Evolutionary conservation across 2,797 vertebrate species (phyloP).

Genomic region (Myotis daubentonii): DNA sequence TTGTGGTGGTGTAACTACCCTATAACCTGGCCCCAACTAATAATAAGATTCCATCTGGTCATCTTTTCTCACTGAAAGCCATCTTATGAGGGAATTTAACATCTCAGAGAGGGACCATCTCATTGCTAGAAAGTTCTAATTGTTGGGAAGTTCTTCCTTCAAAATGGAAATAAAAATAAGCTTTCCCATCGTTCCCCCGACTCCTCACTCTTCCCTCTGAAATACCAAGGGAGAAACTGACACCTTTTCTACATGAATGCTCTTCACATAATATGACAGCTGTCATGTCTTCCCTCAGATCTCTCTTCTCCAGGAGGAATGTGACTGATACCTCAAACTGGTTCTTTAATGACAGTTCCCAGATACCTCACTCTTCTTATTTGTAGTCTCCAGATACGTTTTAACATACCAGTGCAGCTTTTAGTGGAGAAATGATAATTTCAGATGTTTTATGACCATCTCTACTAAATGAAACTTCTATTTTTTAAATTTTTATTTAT

Average conservation of each 20-base stretch:
- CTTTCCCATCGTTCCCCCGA: neutral
- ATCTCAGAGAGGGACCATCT: neutral
- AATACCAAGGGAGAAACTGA: neutral
- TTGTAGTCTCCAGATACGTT: neutral
- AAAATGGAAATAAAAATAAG: slow-evolving; percentile 18
- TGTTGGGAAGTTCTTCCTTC: neutral
- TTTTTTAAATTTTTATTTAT: neutral
- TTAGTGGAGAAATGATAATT: slow-evolving; percentile 15
- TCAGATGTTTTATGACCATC: slow-evolving; percentile 33
- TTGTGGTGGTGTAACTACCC: neutral
- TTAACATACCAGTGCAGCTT: slow-evolving; percentile 26
- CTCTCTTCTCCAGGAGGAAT: slow-evolving; percentile 26
- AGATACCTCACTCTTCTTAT: slow-evolving; percentile 48
- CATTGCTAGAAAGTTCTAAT: neutral
- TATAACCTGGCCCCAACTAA: neutral
- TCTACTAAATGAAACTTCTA: neutral
- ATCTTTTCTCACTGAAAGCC: neutral
- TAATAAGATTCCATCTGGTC: neutral
- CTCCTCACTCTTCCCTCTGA: neutral
- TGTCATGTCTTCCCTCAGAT: slow-evolving; percentile 8
- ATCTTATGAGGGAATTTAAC: neutral
- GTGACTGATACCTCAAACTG: slow-evolving; percentile 25
- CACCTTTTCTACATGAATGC: neutral
- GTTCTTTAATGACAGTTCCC: slow-evolving; percentile 54
- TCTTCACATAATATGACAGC: neutral